A percentile compares a stretch with the other conserved stretches of the same genome.
These are phyloP conservation scores for Onchidella celtica DNA, from an alignment of 2,888 invertebrate species.

Conservation along the genomic window DNA sequence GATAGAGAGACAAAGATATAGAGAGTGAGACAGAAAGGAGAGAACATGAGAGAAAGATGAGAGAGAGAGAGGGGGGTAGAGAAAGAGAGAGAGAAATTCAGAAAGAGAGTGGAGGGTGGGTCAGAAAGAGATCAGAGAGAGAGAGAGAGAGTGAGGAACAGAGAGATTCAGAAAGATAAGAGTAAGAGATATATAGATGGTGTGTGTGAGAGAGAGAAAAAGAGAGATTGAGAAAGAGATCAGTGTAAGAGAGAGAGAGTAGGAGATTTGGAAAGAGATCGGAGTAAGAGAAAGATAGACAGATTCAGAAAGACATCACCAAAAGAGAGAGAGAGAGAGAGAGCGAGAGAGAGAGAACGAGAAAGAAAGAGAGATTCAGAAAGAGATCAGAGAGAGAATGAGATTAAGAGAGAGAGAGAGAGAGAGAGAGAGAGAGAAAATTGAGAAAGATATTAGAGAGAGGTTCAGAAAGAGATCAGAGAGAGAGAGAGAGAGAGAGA, in stretches of 20 bases:
- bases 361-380: neutral
- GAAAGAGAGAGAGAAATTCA: constrained; percentile 14
- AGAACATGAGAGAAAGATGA: constrained; percentile 16
- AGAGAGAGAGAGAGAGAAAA: neutral
- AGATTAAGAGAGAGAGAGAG: neutral
- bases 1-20: neutral
- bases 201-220: constrained; percentile 8
- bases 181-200: constrained; percentile 1
- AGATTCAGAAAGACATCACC: neutral
- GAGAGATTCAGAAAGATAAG: constrained; percentile 7
- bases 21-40: constrained; percentile 13
- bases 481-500: neutral
- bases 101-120: constrained; percentile 7
- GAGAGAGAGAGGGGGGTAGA: constrained; percentile 15
- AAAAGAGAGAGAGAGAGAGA: neutral
- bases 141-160: constrained; percentile 13
- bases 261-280: neutral
- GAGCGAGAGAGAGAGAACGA: neutral
- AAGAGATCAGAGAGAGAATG: neutral
- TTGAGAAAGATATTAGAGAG: neutral
- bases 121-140: constrained; percentile 12
- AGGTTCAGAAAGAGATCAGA: neutral
- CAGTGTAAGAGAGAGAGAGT: neutral
- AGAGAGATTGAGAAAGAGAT: neutral
- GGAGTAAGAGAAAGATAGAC: neutral